A percentile compares a stretch with the other conserved stretches of the same genome.
Conservation (phyloP, 2,113 vertebrate genomes). For the Cranoglanis bouderius region DNA sequence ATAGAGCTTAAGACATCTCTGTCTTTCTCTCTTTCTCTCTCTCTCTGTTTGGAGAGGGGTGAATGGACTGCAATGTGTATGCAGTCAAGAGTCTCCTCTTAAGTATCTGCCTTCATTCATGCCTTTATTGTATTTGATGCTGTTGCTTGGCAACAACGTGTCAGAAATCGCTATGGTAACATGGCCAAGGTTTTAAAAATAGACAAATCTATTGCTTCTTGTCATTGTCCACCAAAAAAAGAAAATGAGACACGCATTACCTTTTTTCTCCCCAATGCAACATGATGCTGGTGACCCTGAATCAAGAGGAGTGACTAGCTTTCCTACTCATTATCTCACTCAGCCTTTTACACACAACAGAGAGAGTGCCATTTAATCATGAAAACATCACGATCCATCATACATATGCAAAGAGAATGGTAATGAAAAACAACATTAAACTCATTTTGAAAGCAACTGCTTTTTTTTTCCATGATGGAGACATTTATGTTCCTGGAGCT, state of each 20-base stretch:
- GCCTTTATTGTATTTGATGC: constrained; percentile 75
- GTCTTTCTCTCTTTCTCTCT: constrained; percentile 27
- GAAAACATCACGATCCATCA: constrained; percentile 21
- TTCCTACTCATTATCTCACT: constrained; percentile 5
- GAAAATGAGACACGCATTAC: constrained; percentile 32
- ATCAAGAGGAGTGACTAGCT: not conserved
- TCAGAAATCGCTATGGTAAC: constrained; percentile 79
- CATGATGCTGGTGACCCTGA: constrained; percentile 31
- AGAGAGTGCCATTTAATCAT: constrained; percentile 6
- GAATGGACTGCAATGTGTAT: constrained; percentile 46
- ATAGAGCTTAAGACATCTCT: not conserved
- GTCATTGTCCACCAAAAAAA: constrained; percentile 64
- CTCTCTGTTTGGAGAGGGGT: constrained; percentile 7
- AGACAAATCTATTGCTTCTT: constrained; percentile 68
- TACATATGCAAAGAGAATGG: constrained; percentile 9
- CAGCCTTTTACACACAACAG: constrained; percentile 16
- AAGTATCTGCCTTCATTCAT: constrained; percentile 75
- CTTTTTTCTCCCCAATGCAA: constrained; percentile 1
- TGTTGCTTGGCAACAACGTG: constrained; percentile 86
- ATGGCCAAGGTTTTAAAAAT: constrained; percentile 73
- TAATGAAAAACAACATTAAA: not conserved
- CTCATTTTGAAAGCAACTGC: not conserved
- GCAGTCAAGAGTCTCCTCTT: constrained; percentile 45
- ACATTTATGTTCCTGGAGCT: not conserved
- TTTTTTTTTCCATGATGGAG: not conserved